Conservation (phyloP, 2,797 vertebrate genomes). For the Sebastes taczanowskii region DNA sequence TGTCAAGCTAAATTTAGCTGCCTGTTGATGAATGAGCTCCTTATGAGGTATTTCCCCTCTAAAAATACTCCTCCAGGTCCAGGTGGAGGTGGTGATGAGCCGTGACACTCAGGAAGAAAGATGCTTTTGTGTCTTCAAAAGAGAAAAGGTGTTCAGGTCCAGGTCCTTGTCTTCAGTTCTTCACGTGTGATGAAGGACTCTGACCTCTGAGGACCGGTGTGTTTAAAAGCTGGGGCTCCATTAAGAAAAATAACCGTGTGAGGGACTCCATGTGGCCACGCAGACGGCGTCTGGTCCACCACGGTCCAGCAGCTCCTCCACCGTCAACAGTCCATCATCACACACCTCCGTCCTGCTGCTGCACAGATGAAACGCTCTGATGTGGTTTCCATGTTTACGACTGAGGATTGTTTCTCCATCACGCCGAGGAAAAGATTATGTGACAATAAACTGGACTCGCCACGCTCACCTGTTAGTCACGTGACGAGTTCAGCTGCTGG, state of each 20-base stretch:
- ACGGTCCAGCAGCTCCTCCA: slow-evolving; percentile 15
- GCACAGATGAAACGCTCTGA: slow-evolving; percentile 2
- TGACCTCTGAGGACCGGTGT: slow-evolving; percentile 15
- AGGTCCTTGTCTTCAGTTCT: slow-evolving; percentile 6
- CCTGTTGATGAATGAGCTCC: slow-evolving; percentile 67
- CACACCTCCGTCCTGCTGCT: slow-evolving; percentile 13
- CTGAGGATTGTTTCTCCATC: neutral
- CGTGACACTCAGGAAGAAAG: slow-evolving; percentile 41
- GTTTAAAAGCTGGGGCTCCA: slow-evolving; percentile 47
- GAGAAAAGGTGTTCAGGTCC: neutral
- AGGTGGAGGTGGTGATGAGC: slow-evolving; percentile 59
- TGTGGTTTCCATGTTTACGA: slow-evolving; percentile 2
- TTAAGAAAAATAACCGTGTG: slow-evolving; percentile 63
- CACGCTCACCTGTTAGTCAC: neutral
- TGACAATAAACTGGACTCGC: neutral
- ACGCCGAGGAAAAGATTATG: neutral
- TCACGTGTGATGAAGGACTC: neutral
- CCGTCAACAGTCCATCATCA: slow-evolving; percentile 15
- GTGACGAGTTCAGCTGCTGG: neutral
- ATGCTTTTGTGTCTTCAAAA: neutral
- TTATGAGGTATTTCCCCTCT: slow-evolving; percentile 50
- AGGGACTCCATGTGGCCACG: slow-evolving; percentile 63
- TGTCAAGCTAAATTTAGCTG: slow-evolving; percentile 64
- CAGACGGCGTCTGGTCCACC: slow-evolving; percentile 17
- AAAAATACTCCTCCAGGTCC: slow-evolving; percentile 60